Evolutionary conservation across 2,113 vertebrate genomes (phyloP).

Genomic region (Anarrhichthys ocellatus): DNA sequence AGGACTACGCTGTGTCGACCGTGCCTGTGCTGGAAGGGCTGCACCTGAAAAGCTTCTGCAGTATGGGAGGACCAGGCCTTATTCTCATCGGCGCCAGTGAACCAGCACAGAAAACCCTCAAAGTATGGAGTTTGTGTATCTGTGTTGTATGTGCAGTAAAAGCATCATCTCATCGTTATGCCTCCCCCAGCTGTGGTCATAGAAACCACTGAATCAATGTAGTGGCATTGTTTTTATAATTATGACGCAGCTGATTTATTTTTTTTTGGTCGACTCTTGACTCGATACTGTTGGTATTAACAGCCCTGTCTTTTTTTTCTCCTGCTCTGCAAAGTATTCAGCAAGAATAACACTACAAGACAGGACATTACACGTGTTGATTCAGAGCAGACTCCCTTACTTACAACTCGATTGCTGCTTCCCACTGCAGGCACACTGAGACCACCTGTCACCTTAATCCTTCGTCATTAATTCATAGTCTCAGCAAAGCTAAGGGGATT

Average conservation of each 20-base stretch:
- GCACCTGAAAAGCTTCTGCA: slow-evolving; percentile 98
- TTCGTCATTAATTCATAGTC: slow-evolving; percentile 60
- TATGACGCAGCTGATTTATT: slow-evolving; percentile 38
- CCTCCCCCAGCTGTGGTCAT: slow-evolving; percentile 28
- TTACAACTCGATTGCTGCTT: slow-evolving; percentile 35
- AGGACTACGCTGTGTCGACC: slow-evolving; percentile 94
- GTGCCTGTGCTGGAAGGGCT: slow-evolving; percentile 89
- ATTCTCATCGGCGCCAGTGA: slow-evolving; percentile 95
- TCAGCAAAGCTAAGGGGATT: slow-evolving; percentile 52
- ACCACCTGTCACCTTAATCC: slow-evolving; percentile 62
- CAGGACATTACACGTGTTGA: slow-evolving; percentile 57
- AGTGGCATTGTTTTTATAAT: slow-evolving; percentile 27
- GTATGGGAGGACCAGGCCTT: slow-evolving; percentile 97
- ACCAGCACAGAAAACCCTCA: slow-evolving; percentile 93
- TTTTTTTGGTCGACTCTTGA: slow-evolving; percentile 42
- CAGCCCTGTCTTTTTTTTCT: slow-evolving; percentile 4
- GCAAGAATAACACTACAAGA: slow-evolving; percentile 59
- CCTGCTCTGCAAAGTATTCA: slow-evolving; percentile 48
- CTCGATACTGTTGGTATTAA: slow-evolving; percentile 41
- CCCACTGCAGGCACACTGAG: slow-evolving; percentile 43
- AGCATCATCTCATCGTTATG: slow-evolving; percentile 2
- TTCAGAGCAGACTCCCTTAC: slow-evolving; percentile 47
- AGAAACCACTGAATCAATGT: slow-evolving; percentile 51
- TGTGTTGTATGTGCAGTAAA: slow-evolving; percentile 31
- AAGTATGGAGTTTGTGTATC: slow-evolving; percentile 83